Conservation (phyloP, 1,140 invertebrate genomes). For the Pogonomyrmex barbatus region DNA sequence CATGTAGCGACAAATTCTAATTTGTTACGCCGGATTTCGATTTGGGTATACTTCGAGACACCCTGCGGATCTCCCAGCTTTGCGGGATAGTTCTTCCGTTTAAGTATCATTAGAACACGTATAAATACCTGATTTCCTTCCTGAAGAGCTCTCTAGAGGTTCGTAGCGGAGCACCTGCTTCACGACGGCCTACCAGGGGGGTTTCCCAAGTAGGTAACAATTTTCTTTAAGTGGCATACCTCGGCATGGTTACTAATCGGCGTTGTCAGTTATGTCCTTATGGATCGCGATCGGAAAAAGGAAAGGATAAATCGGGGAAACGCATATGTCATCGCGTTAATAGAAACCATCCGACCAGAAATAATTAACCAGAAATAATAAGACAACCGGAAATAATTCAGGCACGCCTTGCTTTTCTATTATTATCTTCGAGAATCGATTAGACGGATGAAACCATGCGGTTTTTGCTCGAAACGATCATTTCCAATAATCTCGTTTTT, state of each 20-base stretch:
- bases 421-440: constrained; percentile 24
- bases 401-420: constrained; percentile 16
- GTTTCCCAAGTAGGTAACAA: constrained; percentile 67
- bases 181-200: constrained; percentile 21
- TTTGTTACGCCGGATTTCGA: background rate
- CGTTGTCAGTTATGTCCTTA: background rate
- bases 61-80: background rate
- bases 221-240: constrained; percentile 71
- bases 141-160: constrained; percentile 34
- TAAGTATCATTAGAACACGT: constrained; percentile 1
- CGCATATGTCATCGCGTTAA: constrained; percentile 64
- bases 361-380: too few relatives aligned
- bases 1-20: background rate
- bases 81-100: constrained; percentile 9
- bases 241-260: constrained; percentile 45
- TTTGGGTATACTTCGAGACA: background rate
- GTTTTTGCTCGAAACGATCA: constrained; percentile 14
- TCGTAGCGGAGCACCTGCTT: constrained; percentile 59
- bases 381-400: constrained; percentile 68
- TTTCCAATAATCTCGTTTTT: background rate
- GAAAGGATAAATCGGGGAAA: constrained; percentile 34
- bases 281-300: background rate
- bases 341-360: constrained; percentile 27
- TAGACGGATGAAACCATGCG: constrained; percentile 26
- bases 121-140: constrained; percentile 59